Conservation (phyloP, 2,113 vertebrate genomes). For the Thalassarche chlororhynchos region DNA sequence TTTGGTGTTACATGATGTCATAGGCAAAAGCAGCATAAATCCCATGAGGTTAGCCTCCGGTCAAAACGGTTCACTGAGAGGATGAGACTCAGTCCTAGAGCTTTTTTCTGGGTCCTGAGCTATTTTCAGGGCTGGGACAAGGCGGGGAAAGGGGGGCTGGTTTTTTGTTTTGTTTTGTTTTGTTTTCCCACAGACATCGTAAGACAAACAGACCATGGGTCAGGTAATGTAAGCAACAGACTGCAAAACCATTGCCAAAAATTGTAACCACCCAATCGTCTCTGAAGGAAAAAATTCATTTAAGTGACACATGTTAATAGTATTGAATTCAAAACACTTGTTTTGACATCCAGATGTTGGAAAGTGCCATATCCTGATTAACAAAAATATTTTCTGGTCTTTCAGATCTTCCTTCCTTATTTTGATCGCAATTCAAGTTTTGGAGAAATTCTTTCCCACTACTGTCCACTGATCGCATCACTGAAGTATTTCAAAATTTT, state of each 20-base stretch:
- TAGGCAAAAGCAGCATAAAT: constrained; percentile 11
- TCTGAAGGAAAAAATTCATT: constrained; percentile 66
- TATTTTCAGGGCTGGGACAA: constrained; percentile 34
- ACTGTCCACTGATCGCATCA: constrained; percentile 78
- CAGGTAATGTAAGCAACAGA: constrained; percentile 76
- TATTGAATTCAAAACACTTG: constrained; percentile 63
- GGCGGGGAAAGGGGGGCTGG: not conserved
- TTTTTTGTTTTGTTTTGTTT: constrained; percentile 40
- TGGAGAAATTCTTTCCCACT: constrained; percentile 78
- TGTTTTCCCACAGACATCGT: constrained; percentile 68
- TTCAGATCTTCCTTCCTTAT: constrained; percentile 72
- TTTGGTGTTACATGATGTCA: constrained; percentile 34
- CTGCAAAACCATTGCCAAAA: constrained; percentile 51
- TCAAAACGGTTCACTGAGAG: constrained; percentile 32
- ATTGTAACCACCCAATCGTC: constrained; percentile 40
- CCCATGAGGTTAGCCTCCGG: constrained; percentile 6
- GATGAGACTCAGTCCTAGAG: not conserved
- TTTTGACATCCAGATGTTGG: constrained; percentile 70
- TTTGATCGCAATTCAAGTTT: constrained; percentile 69
- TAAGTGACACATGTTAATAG: constrained; percentile 70
- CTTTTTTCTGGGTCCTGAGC: constrained; percentile 36
- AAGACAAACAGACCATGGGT: constrained; percentile 63
- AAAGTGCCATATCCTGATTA: constrained; percentile 66
- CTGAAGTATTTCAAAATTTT: constrained; percentile 74
- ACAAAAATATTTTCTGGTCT: constrained; percentile 54